Base-by-base conservation (phyloP, 1,140 invertebrate genomes). In the Theocolax elegans region DNA sequence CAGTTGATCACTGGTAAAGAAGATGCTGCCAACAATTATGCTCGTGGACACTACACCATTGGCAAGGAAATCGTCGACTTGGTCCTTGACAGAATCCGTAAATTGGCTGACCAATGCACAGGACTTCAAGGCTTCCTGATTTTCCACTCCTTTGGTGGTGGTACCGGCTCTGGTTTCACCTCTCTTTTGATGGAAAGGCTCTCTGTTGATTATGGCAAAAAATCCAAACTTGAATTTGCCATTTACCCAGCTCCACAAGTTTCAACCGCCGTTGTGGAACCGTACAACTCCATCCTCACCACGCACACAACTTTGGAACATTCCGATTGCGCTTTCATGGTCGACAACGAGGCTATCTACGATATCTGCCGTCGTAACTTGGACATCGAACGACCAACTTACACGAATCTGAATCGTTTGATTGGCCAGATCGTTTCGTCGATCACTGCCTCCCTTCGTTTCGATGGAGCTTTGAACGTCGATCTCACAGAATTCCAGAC, bases 231-330 rank as follows among this genome's bases (percentile, higher is more conserved):
- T 25, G 90, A 92, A 79, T 92, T 92, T 76, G 76, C 76, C 17
- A 88, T 92, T 73, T 92, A 92, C 79, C 91, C 91, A 21, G 90
- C 91, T 12, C 91, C 90, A 21, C 93, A 95, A 85, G 92, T 95
- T 27, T 87, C 89, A 7, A 90, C 89, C 7, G 91, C 91, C 49
- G 91, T 92, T 7, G 91, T 92, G 8, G 91, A 92, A 76, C 91
- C 91, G 0, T 92, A 92, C 86, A 92, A 91, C n/a, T 75, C 74
- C 0, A 77, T 77, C 17, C 56, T 77, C 21, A 77, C 76, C 6
- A 77, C 92, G 90, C 0, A 94, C 80, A 94, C 92, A 1, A 94
- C 92, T 4, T 80, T 91, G 27, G 90, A 90, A 78, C 89, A 91
- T 75, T 90, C 88, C 2, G 89, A 89, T 78, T 91, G 89, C 72